phyloP scores from a whole-genome alignment of 2,113 vertebrate species.

The Synchiropus splendidus region DNA sequence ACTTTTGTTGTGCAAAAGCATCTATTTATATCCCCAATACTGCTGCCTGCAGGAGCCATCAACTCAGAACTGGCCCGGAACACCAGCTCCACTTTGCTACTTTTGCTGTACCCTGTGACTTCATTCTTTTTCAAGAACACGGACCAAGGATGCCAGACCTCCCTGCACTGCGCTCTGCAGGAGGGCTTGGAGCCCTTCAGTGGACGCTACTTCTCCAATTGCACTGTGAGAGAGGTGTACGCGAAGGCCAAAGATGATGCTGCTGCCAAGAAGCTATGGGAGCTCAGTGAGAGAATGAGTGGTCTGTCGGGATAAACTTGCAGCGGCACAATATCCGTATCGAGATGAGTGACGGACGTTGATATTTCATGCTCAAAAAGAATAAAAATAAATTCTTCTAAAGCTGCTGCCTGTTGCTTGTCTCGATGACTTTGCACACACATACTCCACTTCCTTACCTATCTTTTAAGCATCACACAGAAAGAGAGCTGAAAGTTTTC shows the following conservation, averaged over 20 bases:
- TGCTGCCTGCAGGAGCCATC: conserved; percentile 64
- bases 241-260: conserved; percentile 58
- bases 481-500: too few species aligned
- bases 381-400: too few species aligned
- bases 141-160: conserved; percentile 63
- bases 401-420: not conserved
- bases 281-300: conserved; percentile 71
- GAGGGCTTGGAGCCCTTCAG: conserved; percentile 74
- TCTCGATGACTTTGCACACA: too few species aligned
- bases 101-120: conserved; percentile 41
- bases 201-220: conserved; percentile 73
- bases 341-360: too few species aligned
- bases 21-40: not conserved
- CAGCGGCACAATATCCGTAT: too few species aligned
- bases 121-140: conserved; percentile 67
- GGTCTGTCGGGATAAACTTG: conserved; percentile 25
- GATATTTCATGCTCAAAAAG: too few species aligned
- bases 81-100: not conserved
- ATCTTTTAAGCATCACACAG: too few species aligned
- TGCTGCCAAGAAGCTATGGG: conserved; percentile 73
- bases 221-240: conserved; percentile 24
- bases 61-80: conserved; percentile 64
- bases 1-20: not conserved
- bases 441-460: too few species aligned
- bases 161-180: conserved; percentile 74